Conservation (phyloP, 1,140 invertebrate species). For the Diachasma alloeum region DNA sequence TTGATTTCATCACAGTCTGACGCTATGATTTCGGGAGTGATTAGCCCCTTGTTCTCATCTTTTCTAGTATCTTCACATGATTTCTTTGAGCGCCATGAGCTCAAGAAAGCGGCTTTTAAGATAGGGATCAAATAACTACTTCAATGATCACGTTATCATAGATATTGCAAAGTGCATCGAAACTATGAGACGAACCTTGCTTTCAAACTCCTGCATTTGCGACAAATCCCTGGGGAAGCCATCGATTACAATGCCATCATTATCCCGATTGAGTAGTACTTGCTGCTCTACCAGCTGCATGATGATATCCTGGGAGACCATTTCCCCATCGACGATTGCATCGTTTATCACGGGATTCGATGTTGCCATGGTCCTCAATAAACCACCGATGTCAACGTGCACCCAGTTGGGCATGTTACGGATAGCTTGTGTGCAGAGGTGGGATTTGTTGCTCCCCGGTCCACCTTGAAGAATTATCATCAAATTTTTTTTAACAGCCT, state of each 20-base stretch:
- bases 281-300: constrained; percentile 74
- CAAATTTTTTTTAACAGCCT: no score
- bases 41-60: no score
- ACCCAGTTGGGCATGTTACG: constrained; percentile 75
- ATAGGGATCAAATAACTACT: no score
- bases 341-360: constrained; percentile 70
- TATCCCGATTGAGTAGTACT: constrained; percentile 65
- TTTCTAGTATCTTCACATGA: no score
- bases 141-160: no score
- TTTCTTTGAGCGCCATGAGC: no score
- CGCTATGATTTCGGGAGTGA: no score
- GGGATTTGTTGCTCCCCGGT: constrained; percentile 81
- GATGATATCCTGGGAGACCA: constrained; percentile 76
- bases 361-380: constrained; percentile 72
- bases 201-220: constrained; percentile 86
- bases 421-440: constrained; percentile 75
- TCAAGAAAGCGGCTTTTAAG: no score
- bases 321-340: constrained; percentile 81
- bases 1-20: no score
- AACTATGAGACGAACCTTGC: constrained; percentile 69
- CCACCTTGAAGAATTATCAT: constrained; percentile 65
- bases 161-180: not conserved
- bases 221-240: constrained; percentile 88
- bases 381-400: constrained; percentile 77
- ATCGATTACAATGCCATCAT: constrained; percentile 83